These are phyloP conservation scores for Sphinx pinastri DNA, from an alignment of 2,888 invertebrate species.

Conservation along the genomic window DNA sequence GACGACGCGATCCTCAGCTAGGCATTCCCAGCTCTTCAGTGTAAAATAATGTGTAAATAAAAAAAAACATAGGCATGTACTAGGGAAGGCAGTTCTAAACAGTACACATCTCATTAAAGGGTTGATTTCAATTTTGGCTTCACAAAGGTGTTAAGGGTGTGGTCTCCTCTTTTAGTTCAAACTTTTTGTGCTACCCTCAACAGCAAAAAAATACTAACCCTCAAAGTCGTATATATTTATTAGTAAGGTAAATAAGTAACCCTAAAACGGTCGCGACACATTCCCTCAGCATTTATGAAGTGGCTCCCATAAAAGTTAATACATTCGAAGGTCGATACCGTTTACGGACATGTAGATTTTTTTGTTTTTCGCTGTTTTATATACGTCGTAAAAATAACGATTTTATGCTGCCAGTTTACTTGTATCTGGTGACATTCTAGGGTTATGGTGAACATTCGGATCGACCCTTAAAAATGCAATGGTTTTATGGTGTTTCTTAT, in stretches of 20 bases:
- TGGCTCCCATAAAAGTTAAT: conserved; percentile 10
- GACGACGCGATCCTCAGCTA: no score
- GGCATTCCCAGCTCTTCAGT: no score
- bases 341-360: conserved; percentile 20
- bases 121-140: no score
- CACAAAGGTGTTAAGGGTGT: no score
- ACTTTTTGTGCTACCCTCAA: no score
- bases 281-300: conserved; percentile 17
- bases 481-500: background rate
- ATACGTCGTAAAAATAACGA: conserved; percentile 5
- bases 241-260: background rate
- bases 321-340: background rate
- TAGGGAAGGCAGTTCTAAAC: no score
- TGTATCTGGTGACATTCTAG: background rate
- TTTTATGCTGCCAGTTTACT: conserved; percentile 8
- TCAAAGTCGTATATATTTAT: no score
- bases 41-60: no score
- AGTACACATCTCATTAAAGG: no score
- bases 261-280: background rate
- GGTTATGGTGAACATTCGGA: background rate
- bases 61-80: no score
- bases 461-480: background rate
- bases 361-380: conserved; percentile 9
- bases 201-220: background rate
- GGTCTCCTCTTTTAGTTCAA: no score